Evolutionary conservation across 2,888 invertebrate species (phyloP).

Genomic region (Xylota segnis): DNA sequence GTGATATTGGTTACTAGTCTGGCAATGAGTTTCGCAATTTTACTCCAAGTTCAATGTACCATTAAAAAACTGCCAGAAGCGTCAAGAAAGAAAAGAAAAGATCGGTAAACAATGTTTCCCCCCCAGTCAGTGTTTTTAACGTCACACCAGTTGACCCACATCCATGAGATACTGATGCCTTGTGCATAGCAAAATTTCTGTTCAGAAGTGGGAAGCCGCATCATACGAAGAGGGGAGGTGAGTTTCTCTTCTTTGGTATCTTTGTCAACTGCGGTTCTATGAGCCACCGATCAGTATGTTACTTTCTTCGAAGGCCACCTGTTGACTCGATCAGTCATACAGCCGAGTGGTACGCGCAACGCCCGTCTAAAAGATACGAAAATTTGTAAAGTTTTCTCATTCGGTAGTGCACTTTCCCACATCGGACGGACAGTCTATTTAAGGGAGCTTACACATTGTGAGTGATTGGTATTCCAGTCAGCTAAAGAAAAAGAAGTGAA

Average conservation of each 20-base stretch:
- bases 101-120: constrained; percentile 5
- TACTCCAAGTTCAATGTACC: constrained; percentile 44
- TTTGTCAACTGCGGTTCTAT: constrained; percentile 24
- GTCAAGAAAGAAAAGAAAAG: constrained; percentile 14
- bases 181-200: not conserved
- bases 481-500: constrained; percentile 5
- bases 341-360: constrained; percentile 8
- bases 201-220: not conserved
- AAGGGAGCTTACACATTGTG: constrained; percentile 4
- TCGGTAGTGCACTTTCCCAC: constrained; percentile 42
- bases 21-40: constrained; percentile 34
- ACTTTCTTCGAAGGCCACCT: constrained; percentile 62
- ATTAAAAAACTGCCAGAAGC: constrained; percentile 6
- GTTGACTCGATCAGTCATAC: constrained; percentile 35
- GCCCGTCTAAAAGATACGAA: constrained; percentile 11
- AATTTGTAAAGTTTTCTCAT: constrained; percentile 8
- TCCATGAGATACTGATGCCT: constrained; percentile 33
- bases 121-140: constrained; percentile 8
- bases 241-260: constrained; percentile 38
- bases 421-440: not conserved
- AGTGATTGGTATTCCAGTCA: constrained; percentile 29
- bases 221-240: not conserved
- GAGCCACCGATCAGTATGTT: constrained; percentile 29
- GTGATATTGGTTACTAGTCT: not conserved
- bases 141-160: constrained; percentile 48